Percentiles rank a stretch among this genome's conserved stretches.
These are phyloP conservation scores for Mesorhabditis spiculigera DNA, from an alignment of 2,888 invertebrate species.

Conservation along the genomic window DNA sequence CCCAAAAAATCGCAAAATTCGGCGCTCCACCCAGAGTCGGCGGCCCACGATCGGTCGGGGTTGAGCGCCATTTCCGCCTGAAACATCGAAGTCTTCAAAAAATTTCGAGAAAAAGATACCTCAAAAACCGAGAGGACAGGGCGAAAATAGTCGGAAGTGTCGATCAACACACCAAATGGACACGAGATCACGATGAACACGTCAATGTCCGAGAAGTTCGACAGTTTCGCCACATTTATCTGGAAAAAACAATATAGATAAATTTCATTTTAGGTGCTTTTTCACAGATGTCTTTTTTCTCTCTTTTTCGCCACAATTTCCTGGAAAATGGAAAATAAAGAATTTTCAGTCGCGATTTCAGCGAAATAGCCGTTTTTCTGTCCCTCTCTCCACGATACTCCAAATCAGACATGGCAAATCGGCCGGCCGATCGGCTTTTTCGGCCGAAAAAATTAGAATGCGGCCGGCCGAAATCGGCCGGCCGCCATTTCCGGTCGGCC, in stretches of 20 bases:
- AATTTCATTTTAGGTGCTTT: neutral
- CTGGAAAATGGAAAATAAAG: neutral
- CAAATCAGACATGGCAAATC: too few species aligned
- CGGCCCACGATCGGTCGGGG: slow-evolving; percentile 32
- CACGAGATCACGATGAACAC: slow-evolving; percentile 87
- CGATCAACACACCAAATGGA: slow-evolving; percentile 76
- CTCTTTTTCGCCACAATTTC: neutral
- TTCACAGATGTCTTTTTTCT: neutral
- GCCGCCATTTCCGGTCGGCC: too few species aligned
- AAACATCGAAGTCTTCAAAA: slow-evolving; percentile 67
- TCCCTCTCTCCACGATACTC: too few species aligned
- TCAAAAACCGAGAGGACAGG: slow-evolving; percentile 72
- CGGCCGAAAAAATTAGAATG: too few species aligned
- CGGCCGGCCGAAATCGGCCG: too few species aligned
- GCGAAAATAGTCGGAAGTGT: slow-evolving; percentile 78
- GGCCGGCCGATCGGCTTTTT: too few species aligned
- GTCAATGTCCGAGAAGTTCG: slow-evolving; percentile 85
- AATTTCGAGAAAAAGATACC: neutral
- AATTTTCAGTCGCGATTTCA: neutral
- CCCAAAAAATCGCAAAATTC: slow-evolving; percentile 43
- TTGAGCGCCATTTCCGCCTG: slow-evolving; percentile 72
- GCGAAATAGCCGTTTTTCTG: neutral
- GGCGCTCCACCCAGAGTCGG: slow-evolving; percentile 47
- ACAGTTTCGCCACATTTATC: slow-evolving; percentile 84
- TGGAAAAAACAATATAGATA: slow-evolving; percentile 15